A percentile compares a stretch with the other conserved stretches of the same genome.
phyloP scores from a whole-genome alignment of 2,888 invertebrate species.

The Myopa tessellatipennis region DNA sequence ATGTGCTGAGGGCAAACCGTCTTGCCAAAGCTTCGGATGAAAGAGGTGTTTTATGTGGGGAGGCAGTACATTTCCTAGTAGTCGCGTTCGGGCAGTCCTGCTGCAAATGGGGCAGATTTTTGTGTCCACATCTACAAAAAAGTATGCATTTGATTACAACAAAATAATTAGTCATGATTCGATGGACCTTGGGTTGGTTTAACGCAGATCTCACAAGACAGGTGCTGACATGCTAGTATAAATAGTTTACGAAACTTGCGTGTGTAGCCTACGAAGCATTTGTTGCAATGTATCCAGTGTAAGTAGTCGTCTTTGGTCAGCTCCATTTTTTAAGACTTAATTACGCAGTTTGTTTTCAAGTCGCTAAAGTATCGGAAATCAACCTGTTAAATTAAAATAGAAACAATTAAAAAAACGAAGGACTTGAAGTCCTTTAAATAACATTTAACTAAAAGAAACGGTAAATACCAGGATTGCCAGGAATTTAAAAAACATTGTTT shows the following conservation, averaged over 20 bases:
- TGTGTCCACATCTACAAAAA: slow-evolving; percentile 46
- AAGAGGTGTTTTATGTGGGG: slow-evolving; percentile 57
- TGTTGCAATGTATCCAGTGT: slow-evolving; percentile 63
- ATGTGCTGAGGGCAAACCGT: slow-evolving; percentile 46
- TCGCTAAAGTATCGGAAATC: too few relatives aligned
- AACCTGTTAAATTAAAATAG: too few relatives aligned
- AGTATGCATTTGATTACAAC: slow-evolving; percentile 33
- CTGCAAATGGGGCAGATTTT: slow-evolving; percentile 56
- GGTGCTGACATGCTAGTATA: slow-evolving; percentile 59
- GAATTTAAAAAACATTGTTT: too few relatives aligned
- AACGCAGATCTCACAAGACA: slow-evolving; percentile 56
- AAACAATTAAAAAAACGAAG: too few relatives aligned
- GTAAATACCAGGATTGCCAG: too few relatives aligned
- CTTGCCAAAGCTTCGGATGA: slow-evolving; percentile 58
- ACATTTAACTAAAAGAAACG: too few relatives aligned
- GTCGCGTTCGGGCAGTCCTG: slow-evolving; percentile 51
- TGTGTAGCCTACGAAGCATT: slow-evolving; percentile 54
- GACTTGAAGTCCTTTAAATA: too few relatives aligned
- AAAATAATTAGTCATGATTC: not conserved
- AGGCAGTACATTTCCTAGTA: slow-evolving; percentile 56
- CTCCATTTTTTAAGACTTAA: not conserved
- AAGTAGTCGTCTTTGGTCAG: slow-evolving; percentile 17
- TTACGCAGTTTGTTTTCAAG: not conserved
- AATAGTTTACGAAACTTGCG: slow-evolving; percentile 49
- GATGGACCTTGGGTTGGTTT: slow-evolving; percentile 35